Percentiles rank a stretch among this genome's conserved stretches.
Conservation (phyloP, 53 echinoderm and acorn worm species). For the Antedon mediterranea region DNA sequence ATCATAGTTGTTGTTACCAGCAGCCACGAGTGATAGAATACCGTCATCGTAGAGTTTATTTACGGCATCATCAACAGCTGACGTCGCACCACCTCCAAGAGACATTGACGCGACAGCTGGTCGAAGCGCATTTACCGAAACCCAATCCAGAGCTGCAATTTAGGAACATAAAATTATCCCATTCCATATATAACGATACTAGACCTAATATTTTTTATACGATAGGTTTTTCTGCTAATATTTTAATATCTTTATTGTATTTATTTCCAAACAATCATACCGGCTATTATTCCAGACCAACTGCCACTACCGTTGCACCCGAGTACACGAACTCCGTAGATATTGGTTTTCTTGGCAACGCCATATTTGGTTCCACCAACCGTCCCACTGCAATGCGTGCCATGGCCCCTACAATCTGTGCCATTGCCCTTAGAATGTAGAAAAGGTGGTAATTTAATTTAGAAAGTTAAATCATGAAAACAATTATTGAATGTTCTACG, state of each 20-base stretch:
- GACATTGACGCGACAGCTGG: slow-evolving; percentile 86
- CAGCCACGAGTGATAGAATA: slow-evolving; percentile 59
- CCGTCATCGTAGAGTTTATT: slow-evolving; percentile 35
- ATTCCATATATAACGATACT: too few relatives aligned
- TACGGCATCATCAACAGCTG: slow-evolving; percentile 47
- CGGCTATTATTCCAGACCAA: slow-evolving; percentile 55
- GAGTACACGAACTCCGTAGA: slow-evolving; percentile 58
- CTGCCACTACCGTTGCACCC: slow-evolving; percentile 61
- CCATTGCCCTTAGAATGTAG: slow-evolving; percentile 21
- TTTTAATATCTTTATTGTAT: too few relatives aligned
- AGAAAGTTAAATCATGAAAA: too few relatives aligned
- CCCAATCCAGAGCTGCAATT: slow-evolving; percentile 65
- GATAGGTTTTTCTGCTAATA: too few relatives aligned
- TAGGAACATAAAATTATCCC: background rate
- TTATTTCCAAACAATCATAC: slow-evolving; percentile 6
- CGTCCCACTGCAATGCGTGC: slow-evolving; percentile 72
- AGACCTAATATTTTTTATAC: too few relatives aligned
- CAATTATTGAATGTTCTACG: too few relatives aligned
- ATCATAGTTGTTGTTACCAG: slow-evolving; percentile 56
- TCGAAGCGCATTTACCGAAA: slow-evolving; percentile 47
- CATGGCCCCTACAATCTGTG: slow-evolving; percentile 51
- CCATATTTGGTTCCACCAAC: slow-evolving; percentile 55
- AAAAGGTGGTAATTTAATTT: too few relatives aligned
- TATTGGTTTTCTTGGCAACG: slow-evolving; percentile 51
- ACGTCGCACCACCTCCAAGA: slow-evolving; percentile 51